A percentile compares a stretch with the other conserved stretches of the same genome.
Conservation (phyloP, 2,113 vertebrate genomes). For the Rostratula benghalensis region DNA sequence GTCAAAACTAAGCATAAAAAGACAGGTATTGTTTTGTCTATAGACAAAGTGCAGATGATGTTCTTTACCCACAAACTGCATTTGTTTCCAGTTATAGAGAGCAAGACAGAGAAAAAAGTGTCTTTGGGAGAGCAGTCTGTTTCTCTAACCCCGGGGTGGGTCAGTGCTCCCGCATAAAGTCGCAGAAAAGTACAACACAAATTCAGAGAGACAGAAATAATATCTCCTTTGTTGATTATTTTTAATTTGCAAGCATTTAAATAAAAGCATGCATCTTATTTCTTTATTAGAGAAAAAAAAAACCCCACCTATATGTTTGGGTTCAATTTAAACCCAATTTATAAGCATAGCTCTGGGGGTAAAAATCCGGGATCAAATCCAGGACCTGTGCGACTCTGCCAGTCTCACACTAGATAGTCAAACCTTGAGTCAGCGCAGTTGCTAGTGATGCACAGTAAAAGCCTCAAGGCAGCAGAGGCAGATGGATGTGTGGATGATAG, state of each 20-base stretch:
- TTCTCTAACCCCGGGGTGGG: neutral
- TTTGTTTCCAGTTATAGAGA: neutral
- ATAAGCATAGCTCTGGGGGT: neutral
- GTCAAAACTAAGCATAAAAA: neutral
- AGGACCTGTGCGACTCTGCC: neutral
- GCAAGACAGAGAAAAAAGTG: neutral
- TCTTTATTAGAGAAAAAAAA: neutral
- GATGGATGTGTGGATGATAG: neutral
- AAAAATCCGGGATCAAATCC: neutral
- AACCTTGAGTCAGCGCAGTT: neutral
- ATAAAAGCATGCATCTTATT: neutral
- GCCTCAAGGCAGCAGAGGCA: neutral
- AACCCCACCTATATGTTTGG: too few relatives aligned
- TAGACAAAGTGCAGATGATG: neutral
- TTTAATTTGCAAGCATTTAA: neutral
- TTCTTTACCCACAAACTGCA: neutral
- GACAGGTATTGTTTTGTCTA: neutral
- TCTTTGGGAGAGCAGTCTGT: neutral
- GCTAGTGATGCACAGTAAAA: neutral
- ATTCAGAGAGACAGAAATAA: neutral
- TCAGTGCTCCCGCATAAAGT: neutral
- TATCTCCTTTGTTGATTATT: neutral
- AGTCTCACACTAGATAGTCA: neutral
- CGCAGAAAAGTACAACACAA: neutral
- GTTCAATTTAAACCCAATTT: neutral